Evolutionary conservation across 2,113 vertebrate genomes (phyloP).

Genomic region (Cyprinus carpio): DNA sequence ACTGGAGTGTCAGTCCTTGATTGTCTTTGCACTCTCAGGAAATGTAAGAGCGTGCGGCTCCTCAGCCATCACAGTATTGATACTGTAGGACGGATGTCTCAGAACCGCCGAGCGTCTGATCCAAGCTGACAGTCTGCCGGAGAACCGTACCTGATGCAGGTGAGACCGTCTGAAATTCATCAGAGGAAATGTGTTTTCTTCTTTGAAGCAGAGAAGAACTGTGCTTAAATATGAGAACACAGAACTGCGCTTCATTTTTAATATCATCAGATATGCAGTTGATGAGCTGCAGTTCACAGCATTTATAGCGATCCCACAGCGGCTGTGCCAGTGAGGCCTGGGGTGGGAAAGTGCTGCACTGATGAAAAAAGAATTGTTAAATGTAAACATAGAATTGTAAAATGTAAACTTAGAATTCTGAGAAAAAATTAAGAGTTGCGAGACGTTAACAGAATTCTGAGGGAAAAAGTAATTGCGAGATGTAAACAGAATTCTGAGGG

Average conservation of each 20-base stretch:
- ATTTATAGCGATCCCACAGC: constrained; percentile 52
- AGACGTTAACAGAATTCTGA: too few relatives aligned
- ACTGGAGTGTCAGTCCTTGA: constrained; percentile 79
- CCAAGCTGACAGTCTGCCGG: constrained; percentile 71
- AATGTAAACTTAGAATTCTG: too few relatives aligned
- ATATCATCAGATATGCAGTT: neutral
- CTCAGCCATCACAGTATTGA: constrained; percentile 80
- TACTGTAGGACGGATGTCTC: constrained; percentile 79
- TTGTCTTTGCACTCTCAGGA: constrained; percentile 76
- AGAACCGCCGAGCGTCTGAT: constrained; percentile 73
- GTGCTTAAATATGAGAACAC: constrained; percentile 15
- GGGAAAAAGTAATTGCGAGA: too few relatives aligned
- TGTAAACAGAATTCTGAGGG: too few relatives aligned
- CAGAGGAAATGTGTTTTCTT: neutral
- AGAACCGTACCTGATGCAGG: constrained; percentile 2
- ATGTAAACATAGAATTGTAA: too few relatives aligned
- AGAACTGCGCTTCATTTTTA: constrained; percentile 68
- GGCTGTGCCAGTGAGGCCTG: neutral
- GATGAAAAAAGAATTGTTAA: too few relatives aligned
- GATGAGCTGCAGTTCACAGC: constrained; percentile 67
- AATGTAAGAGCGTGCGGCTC: constrained; percentile 75
- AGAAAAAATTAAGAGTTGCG: too few relatives aligned
- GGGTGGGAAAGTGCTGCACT: too few relatives aligned
- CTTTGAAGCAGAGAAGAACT: neutral
- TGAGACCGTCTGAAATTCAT: neutral